A percentile compares a stretch with the other conserved stretches of the same genome.
Conservation (phyloP, 2,888 invertebrate genomes). For the Ceramica pisi region DNA sequence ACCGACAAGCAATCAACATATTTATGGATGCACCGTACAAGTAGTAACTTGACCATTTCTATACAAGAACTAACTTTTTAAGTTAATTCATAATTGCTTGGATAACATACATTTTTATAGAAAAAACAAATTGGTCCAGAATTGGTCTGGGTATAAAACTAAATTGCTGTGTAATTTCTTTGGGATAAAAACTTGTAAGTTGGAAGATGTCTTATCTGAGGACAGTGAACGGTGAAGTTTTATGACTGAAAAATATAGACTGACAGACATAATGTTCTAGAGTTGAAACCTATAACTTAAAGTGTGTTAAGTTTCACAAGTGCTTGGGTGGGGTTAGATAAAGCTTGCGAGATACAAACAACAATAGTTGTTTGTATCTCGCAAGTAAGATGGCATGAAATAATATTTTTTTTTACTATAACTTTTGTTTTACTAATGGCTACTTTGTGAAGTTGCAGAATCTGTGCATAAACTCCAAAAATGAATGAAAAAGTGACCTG, state of each 20-base stretch:
- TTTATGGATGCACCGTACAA: constrained; percentile 26
- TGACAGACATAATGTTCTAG: background rate
- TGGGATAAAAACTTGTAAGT: constrained; percentile 35
- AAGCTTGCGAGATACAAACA: too few relatives aligned
- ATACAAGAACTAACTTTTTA: constrained; percentile 21
- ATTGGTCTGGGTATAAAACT: constrained; percentile 49
- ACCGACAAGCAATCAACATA: constrained; percentile 9
- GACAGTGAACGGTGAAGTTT: constrained; percentile 8
- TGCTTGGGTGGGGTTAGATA: too few relatives aligned
- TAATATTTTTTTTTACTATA: too few relatives aligned
- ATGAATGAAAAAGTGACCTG: too few relatives aligned
- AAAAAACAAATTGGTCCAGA: constrained; percentile 44
- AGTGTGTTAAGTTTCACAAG: too few relatives aligned
- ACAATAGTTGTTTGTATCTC: too few relatives aligned
- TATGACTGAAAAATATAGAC: constrained; percentile 27
- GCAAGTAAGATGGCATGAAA: too few relatives aligned
- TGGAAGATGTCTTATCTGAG: constrained; percentile 11
- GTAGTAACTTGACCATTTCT: constrained; percentile 15
- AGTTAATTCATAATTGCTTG: constrained; percentile 49
- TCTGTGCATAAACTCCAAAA: too few relatives aligned
- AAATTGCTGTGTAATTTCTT: constrained; percentile 41
- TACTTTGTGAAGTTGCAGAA: too few relatives aligned
- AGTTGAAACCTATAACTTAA: background rate
- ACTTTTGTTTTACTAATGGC: too few relatives aligned
- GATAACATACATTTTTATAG: constrained; percentile 29